Conservation (phyloP, 92 coral and sea anemone species). For the Palythoa caribaeorum region DNA sequence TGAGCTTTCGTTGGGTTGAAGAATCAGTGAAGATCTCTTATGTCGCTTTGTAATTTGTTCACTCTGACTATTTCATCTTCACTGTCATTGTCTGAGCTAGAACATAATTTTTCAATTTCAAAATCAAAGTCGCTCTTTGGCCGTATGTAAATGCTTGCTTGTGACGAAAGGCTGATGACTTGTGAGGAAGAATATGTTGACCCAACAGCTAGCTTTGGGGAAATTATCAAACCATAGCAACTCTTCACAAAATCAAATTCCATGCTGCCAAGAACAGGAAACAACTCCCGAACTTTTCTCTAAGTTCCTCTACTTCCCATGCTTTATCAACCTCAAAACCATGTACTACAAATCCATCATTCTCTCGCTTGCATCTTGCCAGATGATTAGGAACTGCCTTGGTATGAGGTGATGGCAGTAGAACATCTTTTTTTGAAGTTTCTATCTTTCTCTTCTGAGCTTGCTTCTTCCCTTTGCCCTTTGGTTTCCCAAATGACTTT, state of each 20-base stretch:
- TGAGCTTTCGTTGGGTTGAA: background rate
- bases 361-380: slow-evolving; percentile 60
- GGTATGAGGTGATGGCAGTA: slow-evolving; percentile 57
- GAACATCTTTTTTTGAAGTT: slow-evolving; percentile 59
- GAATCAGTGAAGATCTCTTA: background rate
- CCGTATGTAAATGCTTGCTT: slow-evolving; percentile 64
- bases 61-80: background rate
- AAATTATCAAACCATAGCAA: slow-evolving; percentile 68
- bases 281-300: slow-evolving; percentile 59
- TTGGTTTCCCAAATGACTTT: slow-evolving; percentile 50
- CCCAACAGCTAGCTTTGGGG: slow-evolving; percentile 65
- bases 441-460: slow-evolving; percentile 59
- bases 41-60: slow-evolving; percentile 8
- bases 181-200: slow-evolving; percentile 59
- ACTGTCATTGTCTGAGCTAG: slow-evolving; percentile 31
- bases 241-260: slow-evolving; percentile 59
- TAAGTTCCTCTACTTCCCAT: slow-evolving; percentile 53
- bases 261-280: slow-evolving; percentile 52
- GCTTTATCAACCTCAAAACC: slow-evolving; percentile 59
- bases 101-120: background rate
- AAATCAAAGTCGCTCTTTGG: slow-evolving; percentile 55
- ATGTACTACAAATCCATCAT: slow-evolving; percentile 59
- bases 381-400: slow-evolving; percentile 68
- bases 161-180: slow-evolving; percentile 66
- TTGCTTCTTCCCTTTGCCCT: slow-evolving; percentile 60